These are phyloP conservation scores for Zygaena filipendulae DNA, from an alignment of 2,888 invertebrate genomes.

Conservation along the genomic window DNA sequence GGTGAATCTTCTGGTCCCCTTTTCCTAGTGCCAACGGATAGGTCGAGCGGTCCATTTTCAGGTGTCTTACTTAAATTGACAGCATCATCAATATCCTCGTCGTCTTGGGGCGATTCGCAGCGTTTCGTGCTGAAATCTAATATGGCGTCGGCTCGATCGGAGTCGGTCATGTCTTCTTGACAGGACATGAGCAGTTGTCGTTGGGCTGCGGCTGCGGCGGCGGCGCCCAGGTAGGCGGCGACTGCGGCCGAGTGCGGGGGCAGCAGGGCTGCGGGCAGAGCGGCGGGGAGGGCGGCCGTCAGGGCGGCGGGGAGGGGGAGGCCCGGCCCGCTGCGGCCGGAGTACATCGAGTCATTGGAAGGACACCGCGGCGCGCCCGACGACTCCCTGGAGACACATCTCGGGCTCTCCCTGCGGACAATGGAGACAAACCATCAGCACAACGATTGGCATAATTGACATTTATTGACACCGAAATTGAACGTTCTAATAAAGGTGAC, in stretches of 20 bases:
- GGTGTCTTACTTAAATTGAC: conserved; percentile 78
- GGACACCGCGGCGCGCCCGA: conserved; percentile 80
- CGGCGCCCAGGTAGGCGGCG: conserved; percentile 82
- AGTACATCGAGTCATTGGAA: conserved; percentile 80
- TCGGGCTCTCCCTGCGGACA: conserved; percentile 83
- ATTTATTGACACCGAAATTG: conserved; percentile 21
- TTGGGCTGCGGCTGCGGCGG: conserved; percentile 78
- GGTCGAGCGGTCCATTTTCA: conserved; percentile 79
- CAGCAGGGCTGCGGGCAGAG: conserved; percentile 75
- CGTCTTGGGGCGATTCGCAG: conserved; percentile 55
- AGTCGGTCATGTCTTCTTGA: conserved; percentile 73
- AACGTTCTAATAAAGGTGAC: conserved; percentile 17
- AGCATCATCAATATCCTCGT: conserved; percentile 72
- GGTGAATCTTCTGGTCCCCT: conserved; percentile 73
- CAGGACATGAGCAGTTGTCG: conserved; percentile 84
- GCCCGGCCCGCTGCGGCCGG: conserved; percentile 70
- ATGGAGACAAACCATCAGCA: conserved; percentile 32
- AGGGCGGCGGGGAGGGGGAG: conserved; percentile 69
- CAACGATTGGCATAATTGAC: conserved; percentile 28
- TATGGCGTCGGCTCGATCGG: conserved; percentile 72
- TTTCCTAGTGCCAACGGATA: conserved; percentile 81
- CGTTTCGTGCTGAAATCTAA: conserved; percentile 87
- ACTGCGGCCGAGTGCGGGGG: conserved; percentile 86
- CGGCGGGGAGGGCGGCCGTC: conserved; percentile 73
- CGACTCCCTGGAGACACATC: conserved; percentile 86